Percentiles rank a stretch among this genome's conserved stretches.
Evolutionary conservation across 2,113 vertebrate genomes (phyloP).

Genomic region (Dromiciops gliroides): DNA sequence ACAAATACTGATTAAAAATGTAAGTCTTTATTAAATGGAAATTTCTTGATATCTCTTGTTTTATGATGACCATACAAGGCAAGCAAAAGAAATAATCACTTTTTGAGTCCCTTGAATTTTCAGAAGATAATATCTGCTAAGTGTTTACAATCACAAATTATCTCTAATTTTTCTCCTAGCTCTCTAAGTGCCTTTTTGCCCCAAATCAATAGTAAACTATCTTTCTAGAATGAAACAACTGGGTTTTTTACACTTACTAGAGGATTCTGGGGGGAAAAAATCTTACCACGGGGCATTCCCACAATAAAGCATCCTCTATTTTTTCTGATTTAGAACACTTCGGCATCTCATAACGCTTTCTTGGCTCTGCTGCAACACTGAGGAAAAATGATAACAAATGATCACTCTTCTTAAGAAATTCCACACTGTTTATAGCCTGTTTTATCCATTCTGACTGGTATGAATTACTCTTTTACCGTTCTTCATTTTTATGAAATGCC

Average conservation of each 20-base stretch:
- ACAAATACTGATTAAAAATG: neutral
- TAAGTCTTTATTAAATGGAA: neutral
- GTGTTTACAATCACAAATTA: neutral
- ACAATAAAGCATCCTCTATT: constrained; percentile 95
- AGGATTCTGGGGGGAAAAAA: constrained; percentile 49
- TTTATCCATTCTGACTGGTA: neutral
- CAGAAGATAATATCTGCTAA: neutral
- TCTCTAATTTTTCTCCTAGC: neutral
- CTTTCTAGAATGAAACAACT: constrained; percentile 46
- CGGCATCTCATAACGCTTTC: constrained; percentile 91
- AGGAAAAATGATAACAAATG: constrained; percentile 73
- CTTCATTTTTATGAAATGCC: neutral
- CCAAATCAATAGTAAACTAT: constrained; percentile 34
- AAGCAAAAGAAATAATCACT: constrained; percentile 39
- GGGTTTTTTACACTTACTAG: constrained; percentile 17
- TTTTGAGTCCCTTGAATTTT: constrained; percentile 44
- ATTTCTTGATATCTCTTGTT: neutral
- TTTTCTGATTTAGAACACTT: constrained; percentile 91
- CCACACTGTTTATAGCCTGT: constrained; percentile 16
- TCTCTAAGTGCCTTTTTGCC: constrained; percentile 25
- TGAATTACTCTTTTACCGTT: neutral
- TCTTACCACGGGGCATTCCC: constrained; percentile 95
- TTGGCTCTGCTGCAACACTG: constrained; percentile 90
- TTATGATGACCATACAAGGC: constrained; percentile 24
- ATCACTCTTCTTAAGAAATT: constrained; percentile 69